phyloP scores from a whole-genome alignment of 2,113 vertebrate species.

The Ptilorrhoa leucosticta region DNA sequence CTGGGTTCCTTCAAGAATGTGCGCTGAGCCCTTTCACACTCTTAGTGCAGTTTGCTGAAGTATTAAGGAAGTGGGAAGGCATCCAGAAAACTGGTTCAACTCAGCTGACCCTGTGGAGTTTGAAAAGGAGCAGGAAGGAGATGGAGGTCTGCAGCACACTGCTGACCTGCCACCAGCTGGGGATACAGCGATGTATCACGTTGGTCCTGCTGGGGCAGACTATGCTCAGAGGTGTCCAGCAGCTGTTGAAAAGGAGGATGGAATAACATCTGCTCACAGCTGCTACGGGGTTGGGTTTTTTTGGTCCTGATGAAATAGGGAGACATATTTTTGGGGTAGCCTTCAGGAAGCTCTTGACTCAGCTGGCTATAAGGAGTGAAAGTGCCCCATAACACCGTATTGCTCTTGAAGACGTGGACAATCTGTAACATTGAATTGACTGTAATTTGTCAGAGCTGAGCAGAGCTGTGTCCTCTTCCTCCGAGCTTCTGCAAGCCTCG shows the following conservation, averaged over 20 bases:
- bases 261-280: not conserved
- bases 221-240: not conserved
- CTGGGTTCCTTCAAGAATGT: not conserved
- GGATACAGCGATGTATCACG: rapidly evolving
- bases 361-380: not conserved
- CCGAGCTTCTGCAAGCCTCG: not conserved
- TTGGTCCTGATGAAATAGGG: not conserved
- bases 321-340: not conserved
- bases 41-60: not conserved
- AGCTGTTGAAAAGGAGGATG: not conserved
- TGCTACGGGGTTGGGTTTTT: not conserved
- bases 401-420: not conserved
- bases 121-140: conserved; percentile 5
- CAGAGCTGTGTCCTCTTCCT: not conserved
- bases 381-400: not conserved
- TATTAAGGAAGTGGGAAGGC: conserved; percentile 22
- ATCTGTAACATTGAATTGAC: not conserved
- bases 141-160: not conserved
- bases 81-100: conserved; percentile 26
- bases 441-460: not conserved
- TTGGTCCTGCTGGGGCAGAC: not conserved
- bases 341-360: not conserved
- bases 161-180: not conserved
- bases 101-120: not conserved
- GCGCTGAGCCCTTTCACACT: not conserved